Evolutionary conservation across 2,888 invertebrate species (phyloP).

Genomic region (Chaitophorus viminalis): DNA sequence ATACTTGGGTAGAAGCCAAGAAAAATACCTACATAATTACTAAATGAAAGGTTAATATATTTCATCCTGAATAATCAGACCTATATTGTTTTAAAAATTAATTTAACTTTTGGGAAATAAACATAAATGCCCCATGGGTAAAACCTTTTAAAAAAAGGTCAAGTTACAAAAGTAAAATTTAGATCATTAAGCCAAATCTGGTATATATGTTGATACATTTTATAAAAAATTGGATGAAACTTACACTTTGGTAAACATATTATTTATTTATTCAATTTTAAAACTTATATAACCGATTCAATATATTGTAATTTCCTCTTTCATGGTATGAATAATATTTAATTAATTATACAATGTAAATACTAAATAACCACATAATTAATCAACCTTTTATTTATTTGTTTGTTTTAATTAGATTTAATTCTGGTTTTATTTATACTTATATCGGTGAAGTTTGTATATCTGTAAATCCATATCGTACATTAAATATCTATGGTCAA

Average conservation of each 20-base stretch:
- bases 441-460: slow-evolving; percentile 99
- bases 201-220: not conserved
- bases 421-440: slow-evolving; percentile 92
- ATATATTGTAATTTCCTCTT: not conserved
- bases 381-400: not conserved
- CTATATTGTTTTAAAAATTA: not conserved
- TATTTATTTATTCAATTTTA: not conserved
- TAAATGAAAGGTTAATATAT: slow-evolving; percentile 17
- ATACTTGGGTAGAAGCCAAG: not conserved
- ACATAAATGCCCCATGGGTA: not conserved
- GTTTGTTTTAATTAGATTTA: slow-evolving; percentile 77
- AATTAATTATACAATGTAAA: no score
- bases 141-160: not conserved
- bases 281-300: no score
- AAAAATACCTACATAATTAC: not conserved
- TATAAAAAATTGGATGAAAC: not conserved
- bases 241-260: not conserved
- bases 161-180: not conserved
- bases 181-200: not conserved
- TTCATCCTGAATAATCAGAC: not conserved
- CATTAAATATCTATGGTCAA: slow-evolving; percentile 89
- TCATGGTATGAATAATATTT: not conserved
- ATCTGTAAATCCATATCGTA: slow-evolving; percentile 96
- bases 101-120: not conserved
- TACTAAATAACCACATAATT: not conserved